Base-by-base conservation (phyloP, 2,113 vertebrate species). In the Ornithorhynchus anatinus region DNA sequence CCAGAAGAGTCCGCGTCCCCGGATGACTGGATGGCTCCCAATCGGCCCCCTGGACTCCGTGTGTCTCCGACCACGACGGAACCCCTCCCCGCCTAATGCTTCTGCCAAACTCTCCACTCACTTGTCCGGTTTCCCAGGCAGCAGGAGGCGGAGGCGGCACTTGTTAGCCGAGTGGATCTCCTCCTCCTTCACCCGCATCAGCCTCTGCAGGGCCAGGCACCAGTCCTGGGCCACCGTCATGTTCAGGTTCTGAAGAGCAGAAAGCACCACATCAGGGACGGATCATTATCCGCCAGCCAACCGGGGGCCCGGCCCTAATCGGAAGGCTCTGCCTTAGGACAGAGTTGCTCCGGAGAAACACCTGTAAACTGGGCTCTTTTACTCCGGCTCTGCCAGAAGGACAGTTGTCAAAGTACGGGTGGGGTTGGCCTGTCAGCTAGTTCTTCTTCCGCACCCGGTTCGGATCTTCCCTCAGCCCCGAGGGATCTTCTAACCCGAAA, bases 131-230 rank as follows among this genome's bases (percentile, higher is more conserved):
- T 97, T 96, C 13, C 97, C 96, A 0, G 97, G 97, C 7, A 99
- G 93, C 88, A 97, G 94, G 52, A 99, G 95, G 25, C 95, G 92
- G 42, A 99, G 94, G 36, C 96, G 96, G 80, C 97, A 98, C 80
- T 97, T 99, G 94, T 99, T 99, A 69, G 96, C 97, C 0, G 95
- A 95, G 79, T 98, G 97, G 85, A 99, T 98, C 83, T 99, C 96
- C 54, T 97, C 97, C 64, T 99, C 97, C 86, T 99, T 99, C 72
- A 99, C 96, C 54, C 94, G 92, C 89, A 98, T 94, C 68, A 99
- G 94, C 81, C 96, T 93, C 92, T 98, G 97, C 77, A 99, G 91
- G 9, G 97, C 96, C 88, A 98, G 85, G 87, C 95, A 97, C 97
- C 97, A 99, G 85, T 99, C 97, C 70, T 98, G 96, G 3, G 97